Conservation (phyloP, 92 coral and sea anemone species). For the Meandrina meandrites region DNA sequence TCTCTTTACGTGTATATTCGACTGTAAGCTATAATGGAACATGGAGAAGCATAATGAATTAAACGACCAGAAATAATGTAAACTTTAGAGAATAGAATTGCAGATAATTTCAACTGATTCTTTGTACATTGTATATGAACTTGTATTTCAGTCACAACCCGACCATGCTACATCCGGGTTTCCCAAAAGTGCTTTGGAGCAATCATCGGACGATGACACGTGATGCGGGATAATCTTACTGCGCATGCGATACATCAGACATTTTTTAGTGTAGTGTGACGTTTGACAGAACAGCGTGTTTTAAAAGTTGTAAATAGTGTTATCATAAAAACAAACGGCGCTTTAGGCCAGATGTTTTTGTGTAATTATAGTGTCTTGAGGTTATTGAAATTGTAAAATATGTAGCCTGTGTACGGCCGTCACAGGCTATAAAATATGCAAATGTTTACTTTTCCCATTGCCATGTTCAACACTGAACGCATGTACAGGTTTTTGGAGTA, state of each 20-base stretch:
- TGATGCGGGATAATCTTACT: constrained; percentile 16
- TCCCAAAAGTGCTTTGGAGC: constrained; percentile 51
- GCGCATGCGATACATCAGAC: neutral
- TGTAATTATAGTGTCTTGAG: no score
- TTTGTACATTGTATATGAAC: neutral
- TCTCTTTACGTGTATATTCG: no score
- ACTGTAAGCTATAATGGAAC: no score
- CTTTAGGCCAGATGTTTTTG: neutral
- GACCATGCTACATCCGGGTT: constrained; percentile 52
- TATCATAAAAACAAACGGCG: neutral
- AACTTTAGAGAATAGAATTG: no score
- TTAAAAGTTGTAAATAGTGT: neutral
- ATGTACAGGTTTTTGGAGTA: neutral
- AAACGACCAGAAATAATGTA: no score
- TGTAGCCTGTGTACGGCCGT: no score
- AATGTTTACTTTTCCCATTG: no score
- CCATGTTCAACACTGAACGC: neutral
- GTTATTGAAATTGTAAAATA: no score
- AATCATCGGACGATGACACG: constrained; percentile 62
- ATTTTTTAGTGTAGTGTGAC: neutral
- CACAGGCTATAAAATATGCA: no score
- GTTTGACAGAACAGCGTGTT: neutral
- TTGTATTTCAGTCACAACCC: constrained; percentile 44
- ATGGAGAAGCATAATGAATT: no score
- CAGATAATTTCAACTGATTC: neutral